A percentile compares a stretch with the other conserved stretches of the same genome.
Evolutionary conservation across 2,797 vertebrate genomes (phyloP).

Genomic region (Hoplostethus mediterraneus): DNA sequence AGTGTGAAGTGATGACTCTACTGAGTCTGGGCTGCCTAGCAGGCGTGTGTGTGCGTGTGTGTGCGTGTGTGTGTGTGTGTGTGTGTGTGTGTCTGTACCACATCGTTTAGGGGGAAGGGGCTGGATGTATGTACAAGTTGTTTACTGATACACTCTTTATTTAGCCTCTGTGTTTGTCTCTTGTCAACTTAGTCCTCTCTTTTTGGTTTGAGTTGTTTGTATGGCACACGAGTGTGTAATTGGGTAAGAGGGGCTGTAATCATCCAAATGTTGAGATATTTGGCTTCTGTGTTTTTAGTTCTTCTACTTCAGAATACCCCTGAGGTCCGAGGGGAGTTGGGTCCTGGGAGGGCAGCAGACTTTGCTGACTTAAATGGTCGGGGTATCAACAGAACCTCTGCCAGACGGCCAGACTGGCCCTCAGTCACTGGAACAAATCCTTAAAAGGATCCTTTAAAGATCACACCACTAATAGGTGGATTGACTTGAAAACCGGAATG

Average conservation of each 20-base stretch:
- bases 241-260: slow-evolving; percentile 24
- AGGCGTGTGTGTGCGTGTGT: neutral
- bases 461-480: slow-evolving; percentile 9
- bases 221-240: slow-evolving; percentile 59
- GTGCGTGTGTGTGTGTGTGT: slow-evolving; percentile 28
- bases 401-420: slow-evolving; percentile 33
- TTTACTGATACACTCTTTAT: slow-evolving; percentile 50
- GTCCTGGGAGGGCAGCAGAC: slow-evolving; percentile 32
- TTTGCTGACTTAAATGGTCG: slow-evolving; percentile 40
- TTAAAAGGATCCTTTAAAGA: slow-evolving; percentile 59
- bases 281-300: slow-evolving; percentile 33
- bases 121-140: slow-evolving; percentile 50
- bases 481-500: slow-evolving; percentile 14
- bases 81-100: slow-evolving; percentile 39
- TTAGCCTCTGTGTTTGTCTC: slow-evolving; percentile 46
- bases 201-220: slow-evolving; percentile 60
- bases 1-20: slow-evolving; percentile 45
- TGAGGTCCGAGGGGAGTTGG: slow-evolving; percentile 13
- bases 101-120: slow-evolving; percentile 20
- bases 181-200: slow-evolving; percentile 29
- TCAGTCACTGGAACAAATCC: slow-evolving; percentile 47
- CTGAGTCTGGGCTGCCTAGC: slow-evolving; percentile 14
- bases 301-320: slow-evolving; percentile 40
- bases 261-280: slow-evolving; percentile 58
- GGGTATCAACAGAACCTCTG: slow-evolving; percentile 29